These are phyloP conservation scores for Pangasianodon gigas DNA, from an alignment of 2,113 vertebrate genomes.

Conservation along the genomic window DNA sequence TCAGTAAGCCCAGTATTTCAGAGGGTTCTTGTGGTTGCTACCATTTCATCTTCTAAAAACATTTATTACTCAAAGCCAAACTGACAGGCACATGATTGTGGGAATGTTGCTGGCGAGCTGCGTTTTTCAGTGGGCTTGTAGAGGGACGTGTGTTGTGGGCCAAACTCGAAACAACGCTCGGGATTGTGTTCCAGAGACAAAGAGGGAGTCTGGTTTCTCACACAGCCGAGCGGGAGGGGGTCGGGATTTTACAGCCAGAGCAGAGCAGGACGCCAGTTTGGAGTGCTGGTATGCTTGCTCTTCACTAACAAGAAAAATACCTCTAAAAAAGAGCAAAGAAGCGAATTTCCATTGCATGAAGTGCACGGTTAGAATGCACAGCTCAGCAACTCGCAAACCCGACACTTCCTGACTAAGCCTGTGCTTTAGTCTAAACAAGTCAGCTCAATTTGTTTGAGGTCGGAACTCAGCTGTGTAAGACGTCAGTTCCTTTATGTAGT, in stretches of 20 bases:
- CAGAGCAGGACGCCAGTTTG: conserved; percentile 58
- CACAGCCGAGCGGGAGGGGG: conserved; percentile 57
- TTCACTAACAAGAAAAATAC: conserved; percentile 37
- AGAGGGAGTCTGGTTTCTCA: conserved; percentile 70
- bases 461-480: neutral
- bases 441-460: conserved; percentile 14
- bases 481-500: neutral
- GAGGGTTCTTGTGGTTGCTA: conserved; percentile 53
- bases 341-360: neutral
- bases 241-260: conserved; percentile 66
- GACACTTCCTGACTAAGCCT: conserved; percentile 11
- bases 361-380: neutral
- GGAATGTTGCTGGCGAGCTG: conserved; percentile 28
- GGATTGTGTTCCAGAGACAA: conserved; percentile 74
- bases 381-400: neutral
- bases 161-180: conserved; percentile 63
- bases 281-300: conserved; percentile 53
- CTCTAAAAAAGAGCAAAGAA: neutral
- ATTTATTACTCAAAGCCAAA: conserved; percentile 65
- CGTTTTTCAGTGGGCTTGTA: conserved; percentile 55
- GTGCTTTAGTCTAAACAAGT: neutral
- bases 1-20: conserved; percentile 17
- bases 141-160: conserved; percentile 62
- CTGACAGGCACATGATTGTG: conserved; percentile 57
- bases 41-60: conserved; percentile 65